Base-by-base conservation (phyloP, 2,113 vertebrate genomes). In the Meles meles region DNA sequence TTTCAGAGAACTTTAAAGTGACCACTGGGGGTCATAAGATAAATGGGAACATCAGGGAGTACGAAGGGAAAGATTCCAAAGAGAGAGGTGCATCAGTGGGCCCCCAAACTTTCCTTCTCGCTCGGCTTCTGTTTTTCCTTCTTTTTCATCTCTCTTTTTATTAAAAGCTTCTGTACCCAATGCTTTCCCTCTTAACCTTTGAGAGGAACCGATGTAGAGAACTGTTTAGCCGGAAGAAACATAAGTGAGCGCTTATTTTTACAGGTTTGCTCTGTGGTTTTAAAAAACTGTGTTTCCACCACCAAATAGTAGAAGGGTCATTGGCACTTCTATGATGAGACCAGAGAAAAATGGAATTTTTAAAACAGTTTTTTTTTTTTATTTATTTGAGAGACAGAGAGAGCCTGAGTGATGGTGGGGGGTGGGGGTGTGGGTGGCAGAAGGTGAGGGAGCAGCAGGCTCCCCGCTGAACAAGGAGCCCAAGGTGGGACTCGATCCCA, bases 61-160 rank as follows among this genome's bases (percentile, higher is more conserved):
- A 65, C 47, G 37, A 15, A 55, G 72, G 55, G 65, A 39, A 61
- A 65, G 18, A 47, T 23, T 18, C 23, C 37, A 37, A 37, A 44
- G 20, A 0, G 4, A 18, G 39, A 31, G 14, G 14, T 12, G 3
- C 18, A 5, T 8, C 47, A 2, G 0, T 8, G 12, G 12, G 39
- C 27, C 5, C 14, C 4, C 10, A 1, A 15, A 34, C 4, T 1
- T 14, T 18, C 59, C 39, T 42, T 77, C 57, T 44, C 10, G 11
- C 18, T 2, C 18, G 23, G 2, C 57, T 2, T 42, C 57, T 15
- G 27, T 83, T 31, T 3, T 59, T 5, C 21, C 5, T 42, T 15
- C 3, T 55, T 12, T 25, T 18, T 20, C 34, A n/a, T 47, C 31
- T 77, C 67, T 31, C 23, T 7, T 84, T 57, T 18, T n/a, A 42